phyloP scores from a whole-genome alignment of 2,888 invertebrate genomes.

The Biston betularia region DNA sequence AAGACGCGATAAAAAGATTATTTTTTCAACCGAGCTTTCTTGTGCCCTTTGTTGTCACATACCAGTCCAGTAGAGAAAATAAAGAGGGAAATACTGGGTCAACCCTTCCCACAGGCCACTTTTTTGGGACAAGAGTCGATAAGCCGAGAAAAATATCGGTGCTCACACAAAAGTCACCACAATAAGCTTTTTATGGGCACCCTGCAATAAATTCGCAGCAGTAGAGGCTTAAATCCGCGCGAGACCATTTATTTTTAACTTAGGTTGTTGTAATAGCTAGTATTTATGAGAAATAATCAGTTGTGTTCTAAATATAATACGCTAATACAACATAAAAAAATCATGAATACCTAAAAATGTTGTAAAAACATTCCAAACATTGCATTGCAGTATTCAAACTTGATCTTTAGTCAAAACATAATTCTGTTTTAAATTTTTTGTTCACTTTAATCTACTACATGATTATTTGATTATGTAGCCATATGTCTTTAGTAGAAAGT shows the following conservation, averaged over 20 bases:
- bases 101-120: conserved; percentile 51
- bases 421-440: too few relatives aligned
- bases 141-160: conserved; percentile 49
- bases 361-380: too few relatives aligned
- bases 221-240: conserved; percentile 17
- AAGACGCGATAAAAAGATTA: conserved; percentile 40
- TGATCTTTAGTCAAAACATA: too few relatives aligned
- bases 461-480: too few relatives aligned
- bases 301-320: too few relatives aligned
- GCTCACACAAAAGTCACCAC: conserved; percentile 40
- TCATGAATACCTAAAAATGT: too few relatives aligned
- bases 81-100: conserved; percentile 44
- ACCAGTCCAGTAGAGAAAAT: conserved; percentile 42
- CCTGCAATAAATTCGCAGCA: conserved; percentile 21
- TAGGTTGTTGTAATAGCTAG: conserved; percentile 2
- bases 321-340: too few relatives aligned
- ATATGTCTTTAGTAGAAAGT: background rate
- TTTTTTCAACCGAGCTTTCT: conserved; percentile 36
- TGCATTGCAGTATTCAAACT: too few relatives aligned
- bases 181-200: conserved; percentile 31
- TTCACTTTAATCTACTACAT: too few relatives aligned
- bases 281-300: background rate
- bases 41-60: conserved; percentile 53
- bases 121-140: conserved; percentile 50
- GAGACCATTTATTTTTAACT: conserved; percentile 16